Percentiles rank a stretch among this genome's conserved stretches.
phyloP scores from a whole-genome alignment of 2,888 invertebrate species.

The Drosophila nigricruria region DNA sequence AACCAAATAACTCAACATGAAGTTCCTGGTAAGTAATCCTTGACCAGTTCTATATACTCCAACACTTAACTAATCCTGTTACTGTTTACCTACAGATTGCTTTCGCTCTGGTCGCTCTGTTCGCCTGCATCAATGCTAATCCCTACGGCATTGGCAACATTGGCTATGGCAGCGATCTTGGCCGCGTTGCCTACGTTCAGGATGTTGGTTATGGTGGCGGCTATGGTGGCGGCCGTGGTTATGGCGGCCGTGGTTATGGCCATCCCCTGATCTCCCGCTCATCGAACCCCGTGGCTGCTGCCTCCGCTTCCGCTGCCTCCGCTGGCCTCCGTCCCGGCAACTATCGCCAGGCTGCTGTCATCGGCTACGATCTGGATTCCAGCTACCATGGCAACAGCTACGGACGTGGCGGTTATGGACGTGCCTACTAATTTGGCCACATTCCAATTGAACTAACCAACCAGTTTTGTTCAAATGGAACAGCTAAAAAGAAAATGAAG shows the following conservation, averaged over 20 bases:
- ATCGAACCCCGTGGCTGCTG: conserved; percentile 53
- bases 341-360: conserved; percentile 49
- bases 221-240: conserved; percentile 16
- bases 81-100: conserved; percentile 51
- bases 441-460: conserved; percentile 11
- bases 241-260: conserved; percentile 17
- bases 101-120: conserved; percentile 59
- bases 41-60: not conserved
- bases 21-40: conserved; percentile 73
- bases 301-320: conserved; percentile 63
- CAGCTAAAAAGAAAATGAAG: conserved; percentile 28
- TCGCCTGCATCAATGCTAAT: conserved; percentile 58
- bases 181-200: conserved; percentile 46
- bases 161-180: conserved; percentile 22
- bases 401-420: conserved; percentile 30
- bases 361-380: conserved; percentile 49
- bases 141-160: conserved; percentile 34
- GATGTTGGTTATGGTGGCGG: conserved; percentile 13
- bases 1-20: conserved; percentile 71
- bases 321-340: conserved; percentile 48
- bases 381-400: conserved; percentile 28
- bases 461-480: conserved; percentile 34
- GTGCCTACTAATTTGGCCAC: conserved; percentile 50
- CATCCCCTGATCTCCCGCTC: conserved; percentile 34
- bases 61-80: conserved; percentile 22